Base-by-base conservation (phyloP, 2,797 vertebrate species). In the Sparidentex hasta region DNA sequence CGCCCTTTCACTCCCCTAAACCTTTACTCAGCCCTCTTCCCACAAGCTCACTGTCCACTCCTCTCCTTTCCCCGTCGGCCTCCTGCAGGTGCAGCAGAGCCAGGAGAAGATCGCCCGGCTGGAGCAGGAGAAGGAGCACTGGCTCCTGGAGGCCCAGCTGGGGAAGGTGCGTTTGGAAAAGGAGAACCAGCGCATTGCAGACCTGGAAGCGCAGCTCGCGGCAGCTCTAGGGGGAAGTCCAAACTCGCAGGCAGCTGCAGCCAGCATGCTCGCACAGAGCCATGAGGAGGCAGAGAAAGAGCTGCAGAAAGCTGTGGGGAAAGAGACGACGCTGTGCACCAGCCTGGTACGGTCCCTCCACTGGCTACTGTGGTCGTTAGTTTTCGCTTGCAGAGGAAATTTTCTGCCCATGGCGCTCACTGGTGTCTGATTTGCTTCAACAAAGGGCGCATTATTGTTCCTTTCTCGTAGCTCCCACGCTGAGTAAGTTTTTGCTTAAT, bases 81-180 rank as follows among this genome's bases (percentile, higher is more conserved):
- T 62, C 27, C 25, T 65, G 7, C 78, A 99, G 98, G 98, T 99
- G 77, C 97, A 97, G 79, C 98, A 99, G 92, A 99, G 97, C 93
- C 97, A 97, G 93, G 98, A 99, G 93, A 99, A 99, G 94, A 98
- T 99, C 55, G 94, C 96, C 55, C 97, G 97, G 74, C 94, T 99
- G 90, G 98, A 99, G 88, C 98, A 99, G 91, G 98, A 99, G 93
- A 99, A 99, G 89, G 98, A 99, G 71, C 98, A 99, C 89, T 99
- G 98, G 98, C 97, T 99, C 93, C 93, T 99, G 85, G 98, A 99
- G 93, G 97, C 98, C 48, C 98, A 99, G 86, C 92, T 99, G 78
- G 97, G 97, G 75, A 97, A 96, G 94, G 98, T 99, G 92, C 97
- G 97, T 65, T 85, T 99, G 71, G 97, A 99, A 91, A 99, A 97